Conservation (phyloP, 2,888 invertebrate species). For the Papilio elwesi region DNA sequence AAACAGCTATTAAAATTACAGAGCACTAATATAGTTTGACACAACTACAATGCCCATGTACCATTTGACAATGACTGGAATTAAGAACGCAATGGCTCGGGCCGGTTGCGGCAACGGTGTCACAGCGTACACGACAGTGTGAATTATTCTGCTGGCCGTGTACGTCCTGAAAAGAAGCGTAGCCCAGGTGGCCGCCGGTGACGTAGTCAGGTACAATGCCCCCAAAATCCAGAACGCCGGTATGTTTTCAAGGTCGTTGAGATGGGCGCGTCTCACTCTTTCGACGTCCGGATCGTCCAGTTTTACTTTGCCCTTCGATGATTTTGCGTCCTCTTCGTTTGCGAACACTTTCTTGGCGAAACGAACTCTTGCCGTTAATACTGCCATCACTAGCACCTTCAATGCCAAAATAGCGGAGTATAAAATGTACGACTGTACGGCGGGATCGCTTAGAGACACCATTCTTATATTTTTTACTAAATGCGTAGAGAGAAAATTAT, state of each 20-base stretch:
- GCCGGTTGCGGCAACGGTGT: conserved; percentile 85
- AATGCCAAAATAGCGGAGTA: conserved; percentile 62
- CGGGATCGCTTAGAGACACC: conserved; percentile 56
- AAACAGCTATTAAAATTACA: conserved; percentile 45
- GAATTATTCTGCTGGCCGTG: conserved; percentile 77
- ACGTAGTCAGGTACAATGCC: conserved; percentile 80
- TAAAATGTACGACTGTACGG: conserved; percentile 58
- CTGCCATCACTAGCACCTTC: conserved; percentile 58
- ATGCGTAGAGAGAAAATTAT: neutral
- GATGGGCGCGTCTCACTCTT: conserved; percentile 83
- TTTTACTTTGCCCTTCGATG: conserved; percentile 58
- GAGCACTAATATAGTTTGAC: conserved; percentile 52
- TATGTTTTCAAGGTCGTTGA: conserved; percentile 89
- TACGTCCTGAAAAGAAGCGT: conserved; percentile 64
- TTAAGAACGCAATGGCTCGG: conserved; percentile 60
- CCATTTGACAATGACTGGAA: conserved; percentile 59
- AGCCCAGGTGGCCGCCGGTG: conserved; percentile 61
- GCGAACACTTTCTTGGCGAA: conserved; percentile 62
- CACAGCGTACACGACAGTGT: conserved; percentile 86
- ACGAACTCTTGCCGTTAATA: conserved; percentile 57
- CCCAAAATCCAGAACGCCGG: conserved; percentile 84
- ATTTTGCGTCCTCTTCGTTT: conserved; percentile 64
- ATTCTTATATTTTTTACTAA: conserved; percentile 43
- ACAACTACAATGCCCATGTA: conserved; percentile 68
- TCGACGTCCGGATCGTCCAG: conserved; percentile 70